A percentile compares a stretch with the other conserved stretches of the same genome.
Conservation (phyloP, 2,113 vertebrate genomes). For the Chionodraco myersi region DNA sequence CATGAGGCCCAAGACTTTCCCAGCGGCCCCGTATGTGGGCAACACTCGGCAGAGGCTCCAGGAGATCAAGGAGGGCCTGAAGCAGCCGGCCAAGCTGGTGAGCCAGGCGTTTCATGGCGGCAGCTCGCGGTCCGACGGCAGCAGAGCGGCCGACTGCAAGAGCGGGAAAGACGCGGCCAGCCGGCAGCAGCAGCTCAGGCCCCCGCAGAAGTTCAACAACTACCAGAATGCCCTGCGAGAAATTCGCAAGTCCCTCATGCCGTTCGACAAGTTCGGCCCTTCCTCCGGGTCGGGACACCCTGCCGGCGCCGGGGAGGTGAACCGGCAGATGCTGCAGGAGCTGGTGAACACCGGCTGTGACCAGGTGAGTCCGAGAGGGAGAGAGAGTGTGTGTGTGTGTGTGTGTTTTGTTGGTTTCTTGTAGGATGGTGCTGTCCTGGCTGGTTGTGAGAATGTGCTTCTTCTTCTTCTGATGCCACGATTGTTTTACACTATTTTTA, state of each 20-base stretch:
- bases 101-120: constrained; percentile 87
- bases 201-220: constrained; percentile 94
- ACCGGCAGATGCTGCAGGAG: constrained; percentile 97
- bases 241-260: constrained; percentile 96
- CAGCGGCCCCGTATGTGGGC: constrained; percentile 95
- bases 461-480: too few species aligned
- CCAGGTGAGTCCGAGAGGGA: constrained; percentile 85
- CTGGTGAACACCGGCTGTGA: constrained; percentile 96
- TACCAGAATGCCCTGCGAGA: constrained; percentile 96
- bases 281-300: constrained; percentile 79
- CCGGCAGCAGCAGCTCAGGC: constrained; percentile 92
- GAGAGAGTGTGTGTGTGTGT: background rate
- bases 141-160: constrained; percentile 86
- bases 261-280: constrained; percentile 91
- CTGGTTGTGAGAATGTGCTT: too few species aligned
- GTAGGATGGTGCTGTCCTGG: background rate
- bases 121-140: constrained; percentile 82
- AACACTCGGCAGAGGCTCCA: constrained; percentile 96
- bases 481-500: too few species aligned
- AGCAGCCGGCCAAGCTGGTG: constrained; percentile 93
- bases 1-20: constrained; percentile 99
- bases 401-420: background rate
- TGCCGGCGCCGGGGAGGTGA: constrained; percentile 88
- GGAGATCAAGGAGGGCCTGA: constrained; percentile 97
- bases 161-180: constrained; percentile 88